Base-by-base conservation (phyloP, 2,888 invertebrate species). In the Leucania comma region DNA sequence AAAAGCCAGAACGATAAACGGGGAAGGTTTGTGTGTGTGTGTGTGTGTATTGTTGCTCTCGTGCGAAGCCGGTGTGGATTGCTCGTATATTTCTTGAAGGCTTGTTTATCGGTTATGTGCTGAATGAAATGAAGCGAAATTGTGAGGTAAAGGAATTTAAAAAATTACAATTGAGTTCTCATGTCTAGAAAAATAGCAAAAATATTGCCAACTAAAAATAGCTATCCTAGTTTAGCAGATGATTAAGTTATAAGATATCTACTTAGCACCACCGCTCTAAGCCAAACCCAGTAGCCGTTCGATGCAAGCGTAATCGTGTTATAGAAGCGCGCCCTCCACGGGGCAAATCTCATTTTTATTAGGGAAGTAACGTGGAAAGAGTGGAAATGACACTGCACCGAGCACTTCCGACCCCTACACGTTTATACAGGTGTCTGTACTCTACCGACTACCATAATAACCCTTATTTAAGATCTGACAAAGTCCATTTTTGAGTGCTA, bases 311-410 rank as follows among this genome's bases (percentile, higher is more conserved):
- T 88, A 90, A 90, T 89, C 86, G 83, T 77, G 85, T 89, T 89
- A 86, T 85, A 60, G 78, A 82, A 78, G 81, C 70, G 70, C 72
- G 70, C 80, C 80, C 80, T 77, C 77, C 76, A 72, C 82, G 85
- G 87, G 90, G 88, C 91, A 92, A 95, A 95, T 94, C 93, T 92
- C 92, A 92, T 93, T 95, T 94, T 93, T 94, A 95, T 93, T 93
- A 92, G 92, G 90, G 93, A 92, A 94, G 92, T 92, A 91, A 92
- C 90, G 94, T 93, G 93, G 93, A 92, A 91, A 90, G 90, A 93
- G 94, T 94, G 93, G 94, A 93, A 95, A 94, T 95, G 95, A 95
- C 95, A 94, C 92, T 95, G 95, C 95, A 95, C 92, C 93, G 91
- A 91, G 90, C 91, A 94, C 94, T 95, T 95, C 94, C 95, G 93